Evolutionary conservation across 2,113 vertebrate species (phyloP).

Genomic region (Amblyopsis rosae): DNA sequence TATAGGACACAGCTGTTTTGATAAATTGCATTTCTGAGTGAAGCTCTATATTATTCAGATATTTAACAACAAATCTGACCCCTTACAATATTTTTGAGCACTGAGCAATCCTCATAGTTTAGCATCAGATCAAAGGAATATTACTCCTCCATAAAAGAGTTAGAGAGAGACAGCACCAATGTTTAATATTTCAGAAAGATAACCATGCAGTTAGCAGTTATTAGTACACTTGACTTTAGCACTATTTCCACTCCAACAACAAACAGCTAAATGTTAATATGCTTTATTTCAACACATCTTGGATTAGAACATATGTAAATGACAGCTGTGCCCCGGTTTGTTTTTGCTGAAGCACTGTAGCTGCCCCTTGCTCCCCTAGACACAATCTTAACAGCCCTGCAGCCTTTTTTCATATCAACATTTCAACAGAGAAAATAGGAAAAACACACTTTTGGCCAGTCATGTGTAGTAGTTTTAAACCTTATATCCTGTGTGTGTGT

Average conservation of each 20-base stretch:
- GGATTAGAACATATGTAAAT: conserved; percentile 33
- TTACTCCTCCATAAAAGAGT: background rate
- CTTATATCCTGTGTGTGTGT: conserved; percentile 4
- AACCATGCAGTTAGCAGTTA: conserved; percentile 28
- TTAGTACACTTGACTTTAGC: background rate
- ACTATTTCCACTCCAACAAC: too few relatives aligned
- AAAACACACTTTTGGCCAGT: conserved; percentile 32
- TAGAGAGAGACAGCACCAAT: too few relatives aligned
- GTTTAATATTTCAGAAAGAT: conserved; percentile 21
- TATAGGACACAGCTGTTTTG: background rate
- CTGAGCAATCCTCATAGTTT: background rate
- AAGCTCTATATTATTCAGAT: background rate
- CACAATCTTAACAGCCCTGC: conserved; percentile 36
- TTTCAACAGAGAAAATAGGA: conserved; percentile 37
- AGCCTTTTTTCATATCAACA: conserved; percentile 55
- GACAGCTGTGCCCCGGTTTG: conserved; percentile 21
- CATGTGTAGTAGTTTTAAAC: conserved; percentile 4
- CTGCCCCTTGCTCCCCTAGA: conserved; percentile 18
- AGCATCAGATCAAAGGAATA: background rate
- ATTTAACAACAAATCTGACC: background rate
- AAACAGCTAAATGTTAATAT: too few relatives aligned
- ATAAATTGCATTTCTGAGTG: background rate
- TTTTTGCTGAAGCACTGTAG: conserved; percentile 35
- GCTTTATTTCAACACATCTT: conserved; percentile 36
- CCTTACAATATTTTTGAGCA: background rate